Evolutionary conservation across 1,140 invertebrate genomes (phyloP).

Genomic region (Orchesella cincta): DNA sequence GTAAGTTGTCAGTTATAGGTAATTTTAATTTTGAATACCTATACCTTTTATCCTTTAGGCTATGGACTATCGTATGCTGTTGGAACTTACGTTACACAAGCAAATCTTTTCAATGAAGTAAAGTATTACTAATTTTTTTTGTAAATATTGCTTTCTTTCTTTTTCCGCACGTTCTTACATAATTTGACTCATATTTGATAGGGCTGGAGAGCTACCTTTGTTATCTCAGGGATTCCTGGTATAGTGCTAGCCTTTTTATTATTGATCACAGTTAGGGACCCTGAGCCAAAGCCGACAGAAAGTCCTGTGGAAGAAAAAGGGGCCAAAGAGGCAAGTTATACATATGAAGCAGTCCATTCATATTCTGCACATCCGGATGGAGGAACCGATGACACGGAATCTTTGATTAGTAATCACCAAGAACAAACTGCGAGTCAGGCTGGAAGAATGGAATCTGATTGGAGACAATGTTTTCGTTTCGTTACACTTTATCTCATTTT

Average conservation of each 20-base stretch:
- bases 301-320: slow-evolving; percentile 5
- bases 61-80: slow-evolving; percentile 90
- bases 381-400: background rate
- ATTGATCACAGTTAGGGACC: slow-evolving; percentile 75
- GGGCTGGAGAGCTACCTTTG: slow-evolving; percentile 87
- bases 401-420: background rate
- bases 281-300: slow-evolving; percentile 52
- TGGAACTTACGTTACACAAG: slow-evolving; percentile 78
- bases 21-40: background rate
- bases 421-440: background rate
- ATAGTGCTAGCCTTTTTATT: slow-evolving; percentile 73
- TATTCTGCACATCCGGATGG: slow-evolving; percentile 9
- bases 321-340: slow-evolving; percentile 11
- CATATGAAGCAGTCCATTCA: slow-evolving; percentile 12
- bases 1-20: background rate
- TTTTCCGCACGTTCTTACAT: background rate
- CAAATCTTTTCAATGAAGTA: slow-evolving; percentile 75
- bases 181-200: slow-evolving; percentile 52
- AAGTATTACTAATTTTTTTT: slow-evolving; percentile 33
- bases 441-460: background rate
- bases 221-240: slow-evolving; percentile 78
- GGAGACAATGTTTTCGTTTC: slow-evolving; percentile 65
- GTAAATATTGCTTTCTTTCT: background rate
- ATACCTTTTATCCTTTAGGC: slow-evolving; percentile 53
- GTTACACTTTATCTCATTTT: slow-evolving; percentile 78